Percentiles rank a stretch among this genome's conserved stretches.
These are phyloP conservation scores for Tyria jacobaeae DNA, from an alignment of 2,888 invertebrate genomes.

Conservation along the genomic window DNA sequence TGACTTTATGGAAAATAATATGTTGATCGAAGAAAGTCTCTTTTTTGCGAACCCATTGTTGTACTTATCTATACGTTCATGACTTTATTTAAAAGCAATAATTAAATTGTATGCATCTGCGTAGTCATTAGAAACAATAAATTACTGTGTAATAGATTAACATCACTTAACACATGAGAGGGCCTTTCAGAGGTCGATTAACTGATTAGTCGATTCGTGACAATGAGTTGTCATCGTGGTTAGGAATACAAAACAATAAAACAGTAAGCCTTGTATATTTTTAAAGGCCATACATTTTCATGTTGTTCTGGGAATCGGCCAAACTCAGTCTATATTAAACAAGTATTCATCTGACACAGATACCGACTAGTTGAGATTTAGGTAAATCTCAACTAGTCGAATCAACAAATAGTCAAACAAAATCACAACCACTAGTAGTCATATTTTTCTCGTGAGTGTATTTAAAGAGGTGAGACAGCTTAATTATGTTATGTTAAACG, in stretches of 20 bases:
- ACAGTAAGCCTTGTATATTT: constrained; percentile 31
- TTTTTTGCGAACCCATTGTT: background rate
- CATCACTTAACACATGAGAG: constrained; percentile 41
- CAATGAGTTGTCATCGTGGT: constrained; percentile 33
- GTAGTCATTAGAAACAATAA: constrained; percentile 25
- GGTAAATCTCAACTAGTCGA: too few species aligned
- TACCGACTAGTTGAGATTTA: too few species aligned
- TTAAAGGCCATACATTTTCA: constrained; percentile 35
- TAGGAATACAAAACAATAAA: constrained; percentile 32
- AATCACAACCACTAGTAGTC: too few species aligned
- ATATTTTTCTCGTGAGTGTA: too few species aligned
- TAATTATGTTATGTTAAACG: too few species aligned
- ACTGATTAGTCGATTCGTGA: constrained; percentile 45
- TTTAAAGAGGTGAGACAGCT: too few species aligned
- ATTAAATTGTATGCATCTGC: background rate
- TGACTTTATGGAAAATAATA: background rate
- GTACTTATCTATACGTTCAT: background rate
- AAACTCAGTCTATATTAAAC: background rate
- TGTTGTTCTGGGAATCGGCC: constrained; percentile 20
- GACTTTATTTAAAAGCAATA: background rate
- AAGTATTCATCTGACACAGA: too few species aligned
- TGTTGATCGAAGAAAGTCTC: background rate
- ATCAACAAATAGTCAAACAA: too few species aligned
- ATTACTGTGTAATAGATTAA: constrained; percentile 29
- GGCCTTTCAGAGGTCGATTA: constrained; percentile 45